Conservation (phyloP, 1,140 invertebrate species). For the Dryas iulia region DNA sequence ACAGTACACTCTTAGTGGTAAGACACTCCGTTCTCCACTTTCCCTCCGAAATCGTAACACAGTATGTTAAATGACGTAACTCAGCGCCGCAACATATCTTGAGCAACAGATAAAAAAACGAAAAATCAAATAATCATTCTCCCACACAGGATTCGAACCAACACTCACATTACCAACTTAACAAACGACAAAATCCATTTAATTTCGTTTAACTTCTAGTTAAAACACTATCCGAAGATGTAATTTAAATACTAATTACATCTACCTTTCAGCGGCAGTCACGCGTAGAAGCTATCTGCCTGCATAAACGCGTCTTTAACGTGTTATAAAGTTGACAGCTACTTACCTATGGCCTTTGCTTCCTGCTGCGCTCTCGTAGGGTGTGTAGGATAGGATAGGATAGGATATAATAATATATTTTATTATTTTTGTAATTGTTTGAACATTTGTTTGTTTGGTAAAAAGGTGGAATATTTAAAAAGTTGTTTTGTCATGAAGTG, state of each 20-base stretch:
- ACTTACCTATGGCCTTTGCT: slow-evolving; percentile 21
- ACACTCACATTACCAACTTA: too few species aligned
- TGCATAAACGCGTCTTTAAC: slow-evolving; percentile 13
- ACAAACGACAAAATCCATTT: neutral
- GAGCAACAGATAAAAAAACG: too few species aligned
- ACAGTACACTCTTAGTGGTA: too few species aligned
- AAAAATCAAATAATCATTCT: too few species aligned
- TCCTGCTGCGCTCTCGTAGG: slow-evolving; percentile 17
- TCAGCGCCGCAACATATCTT: too few species aligned
- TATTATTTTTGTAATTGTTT: neutral
- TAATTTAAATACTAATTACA: slow-evolving; percentile 24
- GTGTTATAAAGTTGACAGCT: slow-evolving; percentile 24
- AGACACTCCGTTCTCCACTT: too few species aligned
- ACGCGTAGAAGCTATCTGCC: slow-evolving; percentile 11
- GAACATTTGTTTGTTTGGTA: neutral
- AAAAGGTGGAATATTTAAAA: too few species aligned
- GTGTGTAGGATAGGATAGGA: too few species aligned
- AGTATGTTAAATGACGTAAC: too few species aligned
- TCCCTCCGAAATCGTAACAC: too few species aligned
- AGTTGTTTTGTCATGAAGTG: neutral
- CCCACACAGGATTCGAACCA: too few species aligned
- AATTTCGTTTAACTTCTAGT: slow-evolving; percentile 7
- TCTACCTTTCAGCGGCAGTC: slow-evolving; percentile 19
- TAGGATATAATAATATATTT: neutral
- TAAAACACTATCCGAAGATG: slow-evolving; percentile 11